Evolutionary conservation across 2,113 vertebrate species (phyloP).

Genomic region (Paradoxurus hermaphroditus): DNA sequence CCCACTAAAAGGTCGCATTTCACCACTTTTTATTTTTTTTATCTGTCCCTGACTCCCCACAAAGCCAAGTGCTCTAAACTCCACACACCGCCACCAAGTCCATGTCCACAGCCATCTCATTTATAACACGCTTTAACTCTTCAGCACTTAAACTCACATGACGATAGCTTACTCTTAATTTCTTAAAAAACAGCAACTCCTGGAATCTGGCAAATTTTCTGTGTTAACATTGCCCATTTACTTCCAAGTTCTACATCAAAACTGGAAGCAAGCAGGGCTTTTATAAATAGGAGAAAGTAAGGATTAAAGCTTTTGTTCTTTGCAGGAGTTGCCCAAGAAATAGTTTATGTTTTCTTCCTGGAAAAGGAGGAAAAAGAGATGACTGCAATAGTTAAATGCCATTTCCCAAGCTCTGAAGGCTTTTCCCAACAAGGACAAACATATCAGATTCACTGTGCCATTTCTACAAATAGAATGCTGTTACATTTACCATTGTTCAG

Average conservation of each 20-base stretch:
- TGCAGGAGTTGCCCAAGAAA: slow-evolving; percentile 9
- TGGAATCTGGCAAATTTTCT: not conserved
- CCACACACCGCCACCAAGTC: not conserved
- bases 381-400: not conserved
- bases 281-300: not conserved
- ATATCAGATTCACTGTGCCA: not conserved
- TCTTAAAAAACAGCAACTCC: not conserved
- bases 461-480: slow-evolving; percentile 65
- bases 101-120: not conserved
- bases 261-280: not conserved
- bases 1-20: not conserved
- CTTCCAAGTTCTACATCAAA: not conserved
- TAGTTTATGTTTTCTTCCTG: slow-evolving; percentile 9
- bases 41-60: not conserved
- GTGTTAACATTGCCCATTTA: not conserved
- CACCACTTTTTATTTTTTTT: not conserved
- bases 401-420: slow-evolving; percentile 7
- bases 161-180: not conserved
- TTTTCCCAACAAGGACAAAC: slow-evolving; percentile 39
- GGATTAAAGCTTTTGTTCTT: not conserved
- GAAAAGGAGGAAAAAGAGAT: not conserved
- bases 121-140: not conserved
- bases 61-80: not conserved
- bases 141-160: not conserved
- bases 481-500: slow-evolving; percentile 49